Evolutionary conservation across 2,113 vertebrate species (phyloP), one percentile per base, ranked within the genome.

Genomic region (Speoplatyrhinus poulsoni): DNA sequence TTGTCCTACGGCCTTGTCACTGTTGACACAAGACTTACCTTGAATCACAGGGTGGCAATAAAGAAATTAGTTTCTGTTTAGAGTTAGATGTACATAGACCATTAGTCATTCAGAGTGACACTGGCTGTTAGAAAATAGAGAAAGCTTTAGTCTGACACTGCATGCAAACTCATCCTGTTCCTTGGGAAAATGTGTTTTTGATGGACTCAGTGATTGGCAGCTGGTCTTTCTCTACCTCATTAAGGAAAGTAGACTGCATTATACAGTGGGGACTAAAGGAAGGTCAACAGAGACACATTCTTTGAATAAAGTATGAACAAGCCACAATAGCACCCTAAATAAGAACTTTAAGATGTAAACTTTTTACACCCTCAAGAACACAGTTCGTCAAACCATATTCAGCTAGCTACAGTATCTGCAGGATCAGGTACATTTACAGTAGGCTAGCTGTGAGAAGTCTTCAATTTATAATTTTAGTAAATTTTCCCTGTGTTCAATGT

Each of bases 111-210:
- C 16, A 10, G 12, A 32, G 16, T 13, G 11, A 26, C 47, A 50
- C 54, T 54, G 13, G 16, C n/a, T 17, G n/a, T 17, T 17, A 55
- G 61, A 50, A 9, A 36, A 16, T 11, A 33, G 26, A 15, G 32
- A 26, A 48, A 53, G 56, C 56, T 58, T 58, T 58, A 12, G 26
- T 7, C 36, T 26, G 15, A 16, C 13, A 13, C 59, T 53, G 49
- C 57, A 61, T 50, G 15, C 60, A 62, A 61, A 63, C 62, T 59
- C 4, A 16, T 15, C 32, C 15, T 74, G 59, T 52, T 68, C 65
- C 46, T 19, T 64, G 60, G 60, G 65, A 74, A 63, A 74, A 68
- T 74, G 72, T 68, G 65, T 69, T 75, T 75, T 69, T 69, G 70
- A 75, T 75, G 61, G 72, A 68, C 60, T 49, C 46, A 48, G 60